Evolutionary conservation across 2,888 invertebrate genomes (phyloP).

Genomic region (Campoletis raptor): DNA sequence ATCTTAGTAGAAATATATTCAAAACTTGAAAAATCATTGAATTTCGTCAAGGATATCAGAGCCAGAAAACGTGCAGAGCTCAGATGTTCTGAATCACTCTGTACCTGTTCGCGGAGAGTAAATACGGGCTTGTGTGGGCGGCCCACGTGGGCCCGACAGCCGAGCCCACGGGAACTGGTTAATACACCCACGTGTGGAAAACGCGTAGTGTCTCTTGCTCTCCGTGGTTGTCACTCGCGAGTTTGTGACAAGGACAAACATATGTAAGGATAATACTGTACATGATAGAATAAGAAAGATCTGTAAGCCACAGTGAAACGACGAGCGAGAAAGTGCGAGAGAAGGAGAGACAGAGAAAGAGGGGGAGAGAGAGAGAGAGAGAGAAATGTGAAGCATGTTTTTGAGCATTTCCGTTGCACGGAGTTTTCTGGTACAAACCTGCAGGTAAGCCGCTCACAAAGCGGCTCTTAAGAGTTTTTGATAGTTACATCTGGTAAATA

Average conservation of each 20-base stretch:
- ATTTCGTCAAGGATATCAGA: neutral
- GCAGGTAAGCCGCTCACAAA: conserved; percentile 56
- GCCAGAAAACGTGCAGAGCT: conserved; percentile 26
- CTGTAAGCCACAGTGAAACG: conserved; percentile 1
- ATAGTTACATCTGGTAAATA: conserved; percentile 31
- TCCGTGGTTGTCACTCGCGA: conserved; percentile 40
- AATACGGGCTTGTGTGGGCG: conserved; percentile 79
- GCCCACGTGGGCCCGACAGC: conserved; percentile 84
- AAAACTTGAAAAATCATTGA: neutral
- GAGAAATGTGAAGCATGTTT: conserved; percentile 54
- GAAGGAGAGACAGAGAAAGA: conserved; percentile 8
- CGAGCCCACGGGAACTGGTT: conserved; percentile 83
- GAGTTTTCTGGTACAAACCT: conserved; percentile 22
- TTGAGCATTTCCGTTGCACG: conserved; percentile 62
- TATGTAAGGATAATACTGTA: conserved; percentile 49
- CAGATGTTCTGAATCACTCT: conserved; percentile 64
- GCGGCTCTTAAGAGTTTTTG: conserved; percentile 62
- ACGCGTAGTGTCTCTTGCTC: conserved; percentile 44
- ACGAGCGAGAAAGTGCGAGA: conserved; percentile 17
- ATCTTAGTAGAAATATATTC: neutral
- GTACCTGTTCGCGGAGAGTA: conserved; percentile 49
- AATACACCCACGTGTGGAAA: conserved; percentile 80
- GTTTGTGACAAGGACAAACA: conserved; percentile 47
- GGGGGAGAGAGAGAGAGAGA: conserved; percentile 19
- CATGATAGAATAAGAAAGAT: conserved; percentile 49